phyloP scores from a whole-genome alignment of 2,888 invertebrate genomes.

The Lacanobia oleracea region DNA sequence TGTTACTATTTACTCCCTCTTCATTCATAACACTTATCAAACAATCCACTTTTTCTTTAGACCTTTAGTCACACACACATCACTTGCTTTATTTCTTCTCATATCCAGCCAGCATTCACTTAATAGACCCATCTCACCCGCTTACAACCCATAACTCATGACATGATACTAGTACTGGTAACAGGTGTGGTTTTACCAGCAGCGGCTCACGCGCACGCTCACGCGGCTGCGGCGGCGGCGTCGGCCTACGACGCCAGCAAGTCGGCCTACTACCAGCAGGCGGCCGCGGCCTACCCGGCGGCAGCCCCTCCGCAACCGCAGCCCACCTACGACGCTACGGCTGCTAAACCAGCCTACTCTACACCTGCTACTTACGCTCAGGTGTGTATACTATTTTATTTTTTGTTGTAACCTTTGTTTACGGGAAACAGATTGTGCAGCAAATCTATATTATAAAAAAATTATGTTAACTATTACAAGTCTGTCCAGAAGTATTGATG shows the following conservation, averaged over 20 bases:
- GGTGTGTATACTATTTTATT: constrained; percentile 70
- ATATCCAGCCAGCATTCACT: not conserved
- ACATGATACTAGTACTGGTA: constrained; percentile 52
- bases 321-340: constrained; percentile 90
- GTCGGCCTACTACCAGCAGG: constrained; percentile 96
- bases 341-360: constrained; percentile 93
- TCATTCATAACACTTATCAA: no score
- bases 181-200: constrained; percentile 69
- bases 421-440: not conserved
- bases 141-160: constrained; percentile 11
- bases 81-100: not conserved
- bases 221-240: constrained; percentile 89
- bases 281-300: constrained; percentile 92
- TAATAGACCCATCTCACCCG: not conserved
- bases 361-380: constrained; percentile 93
- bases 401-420: not conserved
- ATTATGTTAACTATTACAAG: no score
- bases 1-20: no score
- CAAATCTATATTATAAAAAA: not conserved
- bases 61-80: not conserved
- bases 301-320: constrained; percentile 91
- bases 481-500: no score
- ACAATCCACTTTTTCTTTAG: not conserved
- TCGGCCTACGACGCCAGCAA: constrained; percentile 95
- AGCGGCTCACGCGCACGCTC: constrained; percentile 87